These are phyloP conservation scores for Drosophila serrata DNA, from an alignment of 1,140 invertebrate species.

Conservation along the genomic window DNA sequence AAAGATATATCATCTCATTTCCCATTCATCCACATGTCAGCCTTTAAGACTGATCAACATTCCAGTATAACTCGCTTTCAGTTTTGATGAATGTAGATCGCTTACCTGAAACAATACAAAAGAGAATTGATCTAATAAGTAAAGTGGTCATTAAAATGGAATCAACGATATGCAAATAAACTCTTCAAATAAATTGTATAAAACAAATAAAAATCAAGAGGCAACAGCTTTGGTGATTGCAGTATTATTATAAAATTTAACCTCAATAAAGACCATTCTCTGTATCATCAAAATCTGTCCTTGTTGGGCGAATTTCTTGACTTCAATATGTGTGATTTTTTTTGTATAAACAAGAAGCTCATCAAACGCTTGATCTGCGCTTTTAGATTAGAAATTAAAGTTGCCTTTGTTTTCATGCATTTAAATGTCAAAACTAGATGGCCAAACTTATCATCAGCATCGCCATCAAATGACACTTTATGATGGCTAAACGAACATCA, in stretches of 20 bases:
- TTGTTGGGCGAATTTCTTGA: conserved; percentile 13
- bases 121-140: conserved; percentile 43
- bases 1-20: conserved; percentile 2
- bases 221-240: background rate
- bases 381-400: conserved; percentile 44
- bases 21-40: conserved; percentile 6
- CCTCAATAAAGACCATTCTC: conserved; percentile 10
- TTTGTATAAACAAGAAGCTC: conserved; percentile 24
- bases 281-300: conserved; percentile 28
- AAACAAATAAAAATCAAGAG: conserved; percentile 9
- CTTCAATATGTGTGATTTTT: conserved; percentile 4
- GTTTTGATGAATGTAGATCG: conserved; percentile 46
- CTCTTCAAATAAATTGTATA: background rate
- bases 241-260: conserved; percentile 11
- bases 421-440: conserved; percentile 33
- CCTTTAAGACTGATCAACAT: background rate
- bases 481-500: conserved; percentile 6
- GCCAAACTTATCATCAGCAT: conserved; percentile 5
- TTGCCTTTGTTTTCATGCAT: conserved; percentile 32
- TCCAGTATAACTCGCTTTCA: conserved; percentile 23
- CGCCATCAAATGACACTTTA: conserved; percentile 14
- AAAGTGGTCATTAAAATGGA: conserved; percentile 35
- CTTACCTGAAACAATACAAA: conserved; percentile 44
- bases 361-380: conserved; percentile 30
- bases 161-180: conserved; percentile 28